Percentiles rank a stretch among this genome's conserved stretches.
Evolutionary conservation across 1,140 invertebrate genomes (phyloP).

Genomic region (Drosophila ercepeae): DNA sequence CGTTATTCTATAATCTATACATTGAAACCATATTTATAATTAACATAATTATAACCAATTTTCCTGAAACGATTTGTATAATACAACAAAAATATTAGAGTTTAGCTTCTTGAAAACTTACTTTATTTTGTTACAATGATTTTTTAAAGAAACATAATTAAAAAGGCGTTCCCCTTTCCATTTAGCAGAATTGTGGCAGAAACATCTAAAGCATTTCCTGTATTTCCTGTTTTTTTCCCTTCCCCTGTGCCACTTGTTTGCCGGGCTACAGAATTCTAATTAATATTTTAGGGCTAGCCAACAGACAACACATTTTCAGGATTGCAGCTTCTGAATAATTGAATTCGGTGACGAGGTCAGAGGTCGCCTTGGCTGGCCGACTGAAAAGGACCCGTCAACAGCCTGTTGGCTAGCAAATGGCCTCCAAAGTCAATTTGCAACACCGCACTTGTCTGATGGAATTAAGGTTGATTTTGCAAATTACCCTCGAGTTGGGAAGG

Average conservation of each 20-base stretch:
- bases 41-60: too few species aligned
- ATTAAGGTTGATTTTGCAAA: conserved; percentile 47
- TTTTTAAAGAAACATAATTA: conserved; percentile 56
- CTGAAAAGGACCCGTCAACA: conserved; percentile 29
- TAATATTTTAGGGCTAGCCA: conserved; percentile 67
- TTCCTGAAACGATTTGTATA: too few species aligned
- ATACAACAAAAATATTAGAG: too few species aligned
- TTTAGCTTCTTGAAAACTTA: too few species aligned
- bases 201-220: conserved; percentile 31
- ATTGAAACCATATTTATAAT: too few species aligned
- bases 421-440: conserved; percentile 55
- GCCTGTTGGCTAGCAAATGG: conserved; percentile 10
- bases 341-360: conserved; percentile 57
- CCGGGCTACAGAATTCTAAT: conserved; percentile 65
- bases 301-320: conserved; percentile 57
- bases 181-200: conserved; percentile 38
- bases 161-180: conserved; percentile 40
- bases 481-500: conserved; percentile 10
- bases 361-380: conserved; percentile 6
- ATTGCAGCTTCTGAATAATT: conserved; percentile 70
- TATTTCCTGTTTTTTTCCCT: too few species aligned
- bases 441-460: conserved; percentile 37
- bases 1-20: neutral
- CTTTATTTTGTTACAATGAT: too few species aligned
- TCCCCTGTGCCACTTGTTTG: neutral